phyloP scores from a whole-genome alignment of 2,888 invertebrate species.

The Eilema depressum region DNA sequence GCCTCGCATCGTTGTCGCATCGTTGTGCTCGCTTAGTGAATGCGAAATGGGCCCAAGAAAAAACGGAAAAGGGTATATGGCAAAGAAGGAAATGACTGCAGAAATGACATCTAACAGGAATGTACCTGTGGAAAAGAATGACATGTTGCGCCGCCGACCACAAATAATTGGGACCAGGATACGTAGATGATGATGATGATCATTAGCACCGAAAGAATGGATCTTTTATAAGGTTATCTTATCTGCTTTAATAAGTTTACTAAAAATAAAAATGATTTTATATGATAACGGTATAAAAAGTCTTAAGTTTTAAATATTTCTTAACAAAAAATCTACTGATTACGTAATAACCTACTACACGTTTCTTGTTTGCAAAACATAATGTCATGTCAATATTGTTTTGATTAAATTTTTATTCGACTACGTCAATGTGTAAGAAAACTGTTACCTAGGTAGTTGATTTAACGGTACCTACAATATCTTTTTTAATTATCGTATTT shows the following conservation, averaged over 20 bases:
- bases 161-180: not conserved
- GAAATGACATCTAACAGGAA: too few relatives aligned
- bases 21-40: too few relatives aligned
- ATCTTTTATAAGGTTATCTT: slow-evolving; percentile 3
- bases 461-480: too few relatives aligned
- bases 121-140: too few relatives aligned
- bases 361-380: slow-evolving; percentile 5
- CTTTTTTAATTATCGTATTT: too few relatives aligned
- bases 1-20: too few relatives aligned
- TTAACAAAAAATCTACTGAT: not conserved
- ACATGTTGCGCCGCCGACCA: not conserved
- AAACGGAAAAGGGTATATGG: too few relatives aligned
- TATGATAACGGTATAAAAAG: not conserved
- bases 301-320: not conserved
- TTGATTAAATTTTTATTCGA: not conserved
- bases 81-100: too few relatives aligned
- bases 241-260: not conserved
- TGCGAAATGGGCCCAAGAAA: too few relatives aligned
- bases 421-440: slow-evolving; percentile 3
- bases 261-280: not conserved
- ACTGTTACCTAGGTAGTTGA: not conserved
- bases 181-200: too few relatives aligned
- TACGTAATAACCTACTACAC: not conserved
- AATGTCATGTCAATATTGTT: slow-evolving; percentile 12
- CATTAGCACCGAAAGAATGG: not conserved